These are phyloP conservation scores for Penaeus japonicus DNA, from an alignment of 1,140 invertebrate genomes.

Conservation along the genomic window DNA sequence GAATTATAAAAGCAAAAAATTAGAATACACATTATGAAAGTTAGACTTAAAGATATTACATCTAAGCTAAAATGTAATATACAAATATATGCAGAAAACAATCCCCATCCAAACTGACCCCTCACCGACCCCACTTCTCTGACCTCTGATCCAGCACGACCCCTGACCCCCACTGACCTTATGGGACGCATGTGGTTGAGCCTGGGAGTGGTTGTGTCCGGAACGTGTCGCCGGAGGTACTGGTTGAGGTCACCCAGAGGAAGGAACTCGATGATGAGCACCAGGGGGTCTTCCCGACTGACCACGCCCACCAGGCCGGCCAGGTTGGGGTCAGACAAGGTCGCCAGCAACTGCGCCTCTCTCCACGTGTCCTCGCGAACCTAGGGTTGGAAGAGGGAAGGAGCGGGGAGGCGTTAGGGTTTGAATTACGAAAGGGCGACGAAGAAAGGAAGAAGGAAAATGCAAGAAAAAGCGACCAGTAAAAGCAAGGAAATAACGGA, in stretches of 20 bases:
- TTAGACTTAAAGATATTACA: too few relatives aligned
- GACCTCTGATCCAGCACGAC: neutral
- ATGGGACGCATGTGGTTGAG: slow-evolving; percentile 55
- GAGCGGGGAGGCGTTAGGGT: neutral
- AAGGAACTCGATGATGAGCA: slow-evolving; percentile 85
- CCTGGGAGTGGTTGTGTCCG: slow-evolving; percentile 56
- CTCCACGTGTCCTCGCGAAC: slow-evolving; percentile 77
- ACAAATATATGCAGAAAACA: too few relatives aligned
- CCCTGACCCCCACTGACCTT: slow-evolving; percentile 1
- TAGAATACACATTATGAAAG: too few relatives aligned
- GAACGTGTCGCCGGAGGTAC: slow-evolving; percentile 70
- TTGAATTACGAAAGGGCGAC: too few relatives aligned
- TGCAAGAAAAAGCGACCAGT: neutral
- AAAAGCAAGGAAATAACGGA: neutral
- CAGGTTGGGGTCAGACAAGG: slow-evolving; percentile 82
- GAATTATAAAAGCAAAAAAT: too few relatives aligned
- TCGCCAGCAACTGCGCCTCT: slow-evolving; percentile 83
- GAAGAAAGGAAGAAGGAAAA: too few relatives aligned
- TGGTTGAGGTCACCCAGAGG: slow-evolving; percentile 83
- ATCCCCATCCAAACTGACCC: neutral
- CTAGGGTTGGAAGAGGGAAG: neutral
- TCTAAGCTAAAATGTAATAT: too few relatives aligned
- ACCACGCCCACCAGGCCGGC: slow-evolving; percentile 69
- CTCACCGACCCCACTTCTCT: neutral
- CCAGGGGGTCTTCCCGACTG: slow-evolving; percentile 75